Evolutionary conservation across 2,888 invertebrate genomes (phyloP), one percentile per base, ranked within the genome.

Genomic region (Aquatica leii): DNA sequence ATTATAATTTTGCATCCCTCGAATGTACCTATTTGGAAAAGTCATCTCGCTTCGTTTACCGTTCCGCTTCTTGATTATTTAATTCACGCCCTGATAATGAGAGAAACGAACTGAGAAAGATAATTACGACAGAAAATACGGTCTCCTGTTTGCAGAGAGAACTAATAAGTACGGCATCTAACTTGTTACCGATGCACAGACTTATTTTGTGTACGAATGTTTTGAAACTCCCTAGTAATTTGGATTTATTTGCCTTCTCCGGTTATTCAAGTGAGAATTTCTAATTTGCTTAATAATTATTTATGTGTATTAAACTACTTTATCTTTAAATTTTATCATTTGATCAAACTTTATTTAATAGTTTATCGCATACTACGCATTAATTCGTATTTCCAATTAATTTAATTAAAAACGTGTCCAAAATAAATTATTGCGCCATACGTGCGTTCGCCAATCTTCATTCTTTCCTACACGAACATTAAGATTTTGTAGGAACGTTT

Each of bases 21-120:
- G 57, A 34, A 49, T 60, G 68, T 69, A 76, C 78, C 77, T 77
- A 76, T 78, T 79, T 77, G 77, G 75, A 77, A 73, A 77, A 74
- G 77, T 78, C 78, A 78, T 78, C 74, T 77, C 80, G 77, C 79
- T 78, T 79, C 80, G 80, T 80, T 80, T 80, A 74, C 74, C 77
- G 76, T 79, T 80, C 80, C 80, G 80, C 80, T 78, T 72, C 75
- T 76, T 78, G 80, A 78, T 78, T 80, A 80, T 80, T 80, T 80
- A 80, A 80, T 80, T 80, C 78, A 74, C 73, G 75, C 75, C 75
- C 77, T 78, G 77, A 79, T 80, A 79, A 78, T 77, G 80, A 77
- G 78, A 75, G 77, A 79, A 79, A 79, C 79, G 79, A 79, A 78
- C 78, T 75, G 78, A 75, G 77, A 78, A 78, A 79, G 79, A 79